Evolutionary conservation across 1,140 invertebrate species (phyloP), one percentile per base, ranked within the genome.

Genomic region (Ctenoplectra terminalis): DNA sequence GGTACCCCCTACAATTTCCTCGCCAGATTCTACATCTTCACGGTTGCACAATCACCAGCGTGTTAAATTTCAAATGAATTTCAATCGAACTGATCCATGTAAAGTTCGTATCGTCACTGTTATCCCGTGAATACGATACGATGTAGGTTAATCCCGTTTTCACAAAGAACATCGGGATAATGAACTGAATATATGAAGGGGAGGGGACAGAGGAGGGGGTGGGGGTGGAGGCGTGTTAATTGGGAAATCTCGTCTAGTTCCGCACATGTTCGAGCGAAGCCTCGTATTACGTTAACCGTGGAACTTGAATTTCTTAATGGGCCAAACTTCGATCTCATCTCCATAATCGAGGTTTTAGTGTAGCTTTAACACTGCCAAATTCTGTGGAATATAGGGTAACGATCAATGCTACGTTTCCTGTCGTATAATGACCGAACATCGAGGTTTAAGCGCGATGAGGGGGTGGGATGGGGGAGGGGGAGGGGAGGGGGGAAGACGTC

Each of bases 371-470:
- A 20, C 2, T 1, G n/a, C 23, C 31, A 17, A 64, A 40, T 58
- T 46, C 34, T 26, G 5, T 13, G 46, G 17, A 54, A 63, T n/a
- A 37, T 13, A 20, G 20, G 5, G 2, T 20, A 52, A 15, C 48
- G n/a, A 52, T 29, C 15, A 29, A 20, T 29, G 4, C 20, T 3
- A 5, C 11, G 63, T 76, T 56, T 56, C 48, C 37, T 8, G 2
- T 23, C 48, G 26, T 17, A 60, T 40, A 71, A 71, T 13, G 54
- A 61, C 34, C 31, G 54, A 79, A n/a, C 66, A 40, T 50, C 11
- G 40, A 31, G 67, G 43, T 48, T 66, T 54, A 58, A 64, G 13
- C 67, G 43, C 63, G 31, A 56, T n/a, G 43, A 40, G 40, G 40
- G 40, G n/a, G n/a, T n/a, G n/a, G n/a, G n/a, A n/a, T n/a, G n/a